Evolutionary conservation across 1,140 invertebrate species (phyloP).

Genomic region (Drosophila yakuba): DNA sequence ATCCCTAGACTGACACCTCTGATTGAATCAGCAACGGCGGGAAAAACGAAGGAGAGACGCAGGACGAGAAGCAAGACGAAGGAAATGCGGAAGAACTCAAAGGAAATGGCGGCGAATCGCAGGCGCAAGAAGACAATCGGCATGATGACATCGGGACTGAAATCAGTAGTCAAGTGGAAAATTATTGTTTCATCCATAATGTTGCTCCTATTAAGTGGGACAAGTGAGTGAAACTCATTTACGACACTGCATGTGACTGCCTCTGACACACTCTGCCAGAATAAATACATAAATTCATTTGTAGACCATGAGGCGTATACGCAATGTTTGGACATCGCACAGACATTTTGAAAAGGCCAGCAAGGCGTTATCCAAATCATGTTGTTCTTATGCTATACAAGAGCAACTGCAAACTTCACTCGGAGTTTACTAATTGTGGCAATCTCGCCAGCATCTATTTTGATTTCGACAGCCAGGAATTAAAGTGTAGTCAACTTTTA

Average conservation of each 20-base stretch:
- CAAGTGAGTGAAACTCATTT: slow-evolving; percentile 75
- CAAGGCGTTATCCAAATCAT: not conserved
- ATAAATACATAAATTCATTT: slow-evolving; percentile 11
- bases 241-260: slow-evolving; percentile 22
- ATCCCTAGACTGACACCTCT: slow-evolving; percentile 28
- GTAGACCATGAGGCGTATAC: slow-evolving; percentile 23
- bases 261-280: slow-evolving; percentile 31
- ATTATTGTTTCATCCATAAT: slow-evolving; percentile 84
- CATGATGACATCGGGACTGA: slow-evolving; percentile 59
- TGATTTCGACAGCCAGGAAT: not conserved
- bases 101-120: slow-evolving; percentile 47
- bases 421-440: not conserved
- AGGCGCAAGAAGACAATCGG: slow-evolving; percentile 55
- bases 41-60: not conserved
- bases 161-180: slow-evolving; percentile 84
- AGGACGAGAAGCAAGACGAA: not conserved
- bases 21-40: slow-evolving; percentile 30
- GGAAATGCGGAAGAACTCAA: slow-evolving; percentile 23
- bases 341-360: slow-evolving; percentile 8
- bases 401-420: not conserved
- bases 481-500: not conserved
- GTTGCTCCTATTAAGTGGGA: slow-evolving; percentile 75
- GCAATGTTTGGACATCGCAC: slow-evolving; percentile 19
- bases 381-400: slow-evolving; percentile 4
- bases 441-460: not conserved